These are phyloP conservation scores for Platalea minor DNA, from an alignment of 2,797 vertebrate species.

Conservation along the genomic window DNA sequence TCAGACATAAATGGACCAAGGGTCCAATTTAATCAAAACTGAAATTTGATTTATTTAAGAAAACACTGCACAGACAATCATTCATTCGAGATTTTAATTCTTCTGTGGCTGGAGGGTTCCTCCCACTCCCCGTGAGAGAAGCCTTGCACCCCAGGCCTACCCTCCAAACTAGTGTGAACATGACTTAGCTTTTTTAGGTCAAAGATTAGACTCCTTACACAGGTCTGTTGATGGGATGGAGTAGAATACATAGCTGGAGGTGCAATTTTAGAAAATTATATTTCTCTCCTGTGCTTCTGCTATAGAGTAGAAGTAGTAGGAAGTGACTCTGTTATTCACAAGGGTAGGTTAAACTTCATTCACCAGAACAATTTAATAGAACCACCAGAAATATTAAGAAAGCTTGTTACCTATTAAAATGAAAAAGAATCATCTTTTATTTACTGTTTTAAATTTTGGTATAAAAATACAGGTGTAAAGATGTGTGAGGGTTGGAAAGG, in stretches of 20 bases:
- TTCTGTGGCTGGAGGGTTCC: background rate
- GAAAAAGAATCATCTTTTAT: background rate
- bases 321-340: background rate
- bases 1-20: background rate
- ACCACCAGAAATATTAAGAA: background rate
- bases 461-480: background rate
- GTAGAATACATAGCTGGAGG: background rate
- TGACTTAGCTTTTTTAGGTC: background rate
- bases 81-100: background rate
- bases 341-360: background rate
- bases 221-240: background rate
- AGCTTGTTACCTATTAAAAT: background rate
- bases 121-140: background rate
- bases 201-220: background rate
- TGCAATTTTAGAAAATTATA: background rate
- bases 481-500: background rate
- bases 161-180: background rate
- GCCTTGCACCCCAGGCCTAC: background rate
- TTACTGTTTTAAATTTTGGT: background rate
- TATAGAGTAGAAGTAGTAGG: background rate
- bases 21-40: background rate
- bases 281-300: background rate
- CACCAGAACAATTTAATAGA: background rate
- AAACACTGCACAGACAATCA: background rate
- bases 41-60: background rate